Conservation (phyloP, 2,797 vertebrate genomes). For the Eupleurogrammus muticus region DNA sequence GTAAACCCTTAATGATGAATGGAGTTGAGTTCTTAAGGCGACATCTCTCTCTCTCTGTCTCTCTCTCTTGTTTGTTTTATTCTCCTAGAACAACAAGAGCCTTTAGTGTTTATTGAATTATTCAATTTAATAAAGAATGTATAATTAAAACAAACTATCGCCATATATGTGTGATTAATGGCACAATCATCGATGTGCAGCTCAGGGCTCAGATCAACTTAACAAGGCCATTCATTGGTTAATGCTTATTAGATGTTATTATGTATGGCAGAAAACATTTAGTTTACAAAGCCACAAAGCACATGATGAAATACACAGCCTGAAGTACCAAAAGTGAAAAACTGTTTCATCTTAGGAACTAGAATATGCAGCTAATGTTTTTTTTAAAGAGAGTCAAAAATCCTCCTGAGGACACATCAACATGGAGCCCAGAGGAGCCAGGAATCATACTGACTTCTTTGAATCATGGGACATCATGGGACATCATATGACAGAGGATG, state of each 20-base stretch:
- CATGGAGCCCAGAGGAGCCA: too few species aligned
- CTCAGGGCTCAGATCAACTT: background rate
- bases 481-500: too few species aligned
- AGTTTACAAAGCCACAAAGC: too few species aligned
- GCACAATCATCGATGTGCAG: background rate
- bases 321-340: too few species aligned
- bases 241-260: background rate
- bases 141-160: slow-evolving; percentile 51
- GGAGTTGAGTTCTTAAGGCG: slow-evolving; percentile 22
- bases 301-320: too few species aligned
- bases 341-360: too few species aligned
- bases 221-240: background rate
- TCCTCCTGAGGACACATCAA: too few species aligned
- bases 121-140: slow-evolving; percentile 48
- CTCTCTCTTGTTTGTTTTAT: background rate
- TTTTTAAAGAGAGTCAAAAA: too few species aligned
- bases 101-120: slow-evolving; percentile 43
- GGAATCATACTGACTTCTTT: too few species aligned
- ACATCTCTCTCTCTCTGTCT: slow-evolving; percentile 5
- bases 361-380: too few species aligned
- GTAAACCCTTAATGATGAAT: slow-evolving; percentile 57
- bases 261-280: background rate
- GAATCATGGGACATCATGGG: too few species aligned
- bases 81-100: slow-evolving; percentile 13
- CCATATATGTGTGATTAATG: slow-evolving; percentile 49